A percentile compares a stretch with the other conserved stretches of the same genome.
Conservation (phyloP, 2,888 invertebrate species). For the Napeogenes inachia region DNA sequence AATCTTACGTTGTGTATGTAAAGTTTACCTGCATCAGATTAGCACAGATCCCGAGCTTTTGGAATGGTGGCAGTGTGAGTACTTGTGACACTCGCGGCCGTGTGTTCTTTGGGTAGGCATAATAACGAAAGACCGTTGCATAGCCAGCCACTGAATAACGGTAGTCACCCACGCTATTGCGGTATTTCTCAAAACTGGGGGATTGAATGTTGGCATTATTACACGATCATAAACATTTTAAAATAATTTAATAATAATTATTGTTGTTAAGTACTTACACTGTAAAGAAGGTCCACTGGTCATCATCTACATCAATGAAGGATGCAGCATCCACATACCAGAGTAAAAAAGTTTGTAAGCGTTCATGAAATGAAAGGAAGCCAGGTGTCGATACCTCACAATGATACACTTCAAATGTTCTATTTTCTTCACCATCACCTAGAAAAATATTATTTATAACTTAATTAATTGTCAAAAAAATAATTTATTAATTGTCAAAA, state of each 20-base stretch:
- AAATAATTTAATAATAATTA: too few species aligned
- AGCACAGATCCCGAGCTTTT: conserved; percentile 90
- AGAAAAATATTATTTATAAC: conserved; percentile 9
- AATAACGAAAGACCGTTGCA: conserved; percentile 95
- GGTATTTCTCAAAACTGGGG: conserved; percentile 83
- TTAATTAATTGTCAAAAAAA: too few species aligned
- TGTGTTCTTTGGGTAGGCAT: conserved; percentile 91
- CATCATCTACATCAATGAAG: conserved; percentile 94
- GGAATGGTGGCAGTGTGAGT: conserved; percentile 94
- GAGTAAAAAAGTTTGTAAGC: conserved; percentile 92
- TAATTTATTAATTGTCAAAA: too few species aligned
- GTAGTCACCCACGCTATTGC: conserved; percentile 73
- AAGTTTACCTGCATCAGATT: conserved; percentile 78
- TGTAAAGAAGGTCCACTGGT: conserved; percentile 92
- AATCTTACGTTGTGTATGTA: too few species aligned
- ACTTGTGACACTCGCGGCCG: conserved; percentile 96
- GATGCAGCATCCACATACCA: conserved; percentile 98
- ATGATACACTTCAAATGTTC: conserved; percentile 88
- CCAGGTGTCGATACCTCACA: conserved; percentile 83
- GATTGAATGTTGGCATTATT: too few species aligned
- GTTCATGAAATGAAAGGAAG: conserved; percentile 87
- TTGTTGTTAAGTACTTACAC: conserved; percentile 75
- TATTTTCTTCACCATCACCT: conserved; percentile 60
- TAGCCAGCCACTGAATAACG: conserved; percentile 90
- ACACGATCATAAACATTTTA: too few species aligned